These are phyloP conservation scores for Rhinoderma darwinii DNA, from an alignment of 2,113 vertebrate genomes.

Conservation along the genomic window DNA sequence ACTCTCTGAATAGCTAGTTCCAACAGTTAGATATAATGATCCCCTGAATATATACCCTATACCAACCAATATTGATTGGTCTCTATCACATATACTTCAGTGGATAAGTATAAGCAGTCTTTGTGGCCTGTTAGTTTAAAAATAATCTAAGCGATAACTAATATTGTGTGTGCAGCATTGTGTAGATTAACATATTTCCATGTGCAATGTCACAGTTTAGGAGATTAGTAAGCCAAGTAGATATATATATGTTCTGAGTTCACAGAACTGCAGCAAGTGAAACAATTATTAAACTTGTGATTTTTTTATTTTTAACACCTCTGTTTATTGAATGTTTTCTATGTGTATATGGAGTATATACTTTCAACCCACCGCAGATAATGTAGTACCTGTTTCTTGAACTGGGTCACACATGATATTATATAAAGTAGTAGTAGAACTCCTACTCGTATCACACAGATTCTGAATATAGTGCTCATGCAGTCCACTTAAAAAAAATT, in stretches of 20 bases:
- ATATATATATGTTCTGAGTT: not conserved
- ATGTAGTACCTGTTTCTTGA: not conserved
- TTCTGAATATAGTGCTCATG: not conserved
- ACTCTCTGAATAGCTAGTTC: not conserved
- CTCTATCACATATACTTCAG: not conserved
- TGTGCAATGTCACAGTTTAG: not conserved
- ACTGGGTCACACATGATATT: not conserved
- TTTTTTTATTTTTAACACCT: not conserved
- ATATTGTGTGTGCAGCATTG: not conserved
- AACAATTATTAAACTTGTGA: not conserved
- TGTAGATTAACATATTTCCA: not conserved
- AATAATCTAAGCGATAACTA: not conserved
- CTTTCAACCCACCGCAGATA: not conserved
- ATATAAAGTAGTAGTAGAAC: not conserved
- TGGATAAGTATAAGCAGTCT: not conserved
- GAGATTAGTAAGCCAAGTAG: not conserved
- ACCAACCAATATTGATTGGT: not conserved
- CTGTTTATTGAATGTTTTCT: not conserved
- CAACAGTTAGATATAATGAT: not conserved
- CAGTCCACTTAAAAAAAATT: no score
- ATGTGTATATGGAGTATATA: not conserved
- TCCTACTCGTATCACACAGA: not conserved
- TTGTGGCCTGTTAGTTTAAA: not conserved
- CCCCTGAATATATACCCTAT: not conserved
- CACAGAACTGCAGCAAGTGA: not conserved